Percentiles rank a stretch among this genome's conserved stretches.
Evolutionary conservation across 2,113 vertebrate genomes (phyloP).

Genomic region (Talpa occidentalis): DNA sequence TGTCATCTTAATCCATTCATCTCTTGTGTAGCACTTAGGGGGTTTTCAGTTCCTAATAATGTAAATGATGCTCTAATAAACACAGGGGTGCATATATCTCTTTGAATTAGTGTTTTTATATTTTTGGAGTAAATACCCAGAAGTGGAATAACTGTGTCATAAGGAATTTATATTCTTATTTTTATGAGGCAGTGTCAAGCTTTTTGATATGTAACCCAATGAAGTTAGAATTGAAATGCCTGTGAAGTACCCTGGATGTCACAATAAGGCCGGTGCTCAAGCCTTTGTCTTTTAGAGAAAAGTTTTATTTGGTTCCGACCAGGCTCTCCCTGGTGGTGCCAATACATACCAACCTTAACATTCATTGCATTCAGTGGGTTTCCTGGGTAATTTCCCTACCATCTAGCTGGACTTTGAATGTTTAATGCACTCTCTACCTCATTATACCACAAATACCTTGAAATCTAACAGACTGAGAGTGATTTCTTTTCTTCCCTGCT

Average conservation of each 20-base stretch:
- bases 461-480: neutral
- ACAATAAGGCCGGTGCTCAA: neutral
- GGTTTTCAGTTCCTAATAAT: too few relatives aligned
- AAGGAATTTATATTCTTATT: too few relatives aligned
- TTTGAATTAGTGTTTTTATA: too few relatives aligned
- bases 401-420: neutral
- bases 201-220: neutral
- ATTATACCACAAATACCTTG: neutral
- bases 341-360: neutral
- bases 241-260: neutral
- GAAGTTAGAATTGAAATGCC: neutral
- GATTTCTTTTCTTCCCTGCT: neutral
- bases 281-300: neutral
- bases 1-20: too few relatives aligned
- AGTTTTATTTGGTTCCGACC: neutral
- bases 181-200: neutral
- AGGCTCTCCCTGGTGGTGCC: neutral
- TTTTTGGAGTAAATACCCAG: too few relatives aligned
- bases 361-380: neutral
- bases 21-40: too few relatives aligned
- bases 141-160: too few relatives aligned
- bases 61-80: too few relatives aligned
- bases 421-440: neutral
- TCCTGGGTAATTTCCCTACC: neutral
- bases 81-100: too few relatives aligned